Percentiles rank a stretch among this genome's conserved stretches.
phyloP scores from a whole-genome alignment of 1,140 invertebrate genomes.

The Conus betulinus region DNA sequence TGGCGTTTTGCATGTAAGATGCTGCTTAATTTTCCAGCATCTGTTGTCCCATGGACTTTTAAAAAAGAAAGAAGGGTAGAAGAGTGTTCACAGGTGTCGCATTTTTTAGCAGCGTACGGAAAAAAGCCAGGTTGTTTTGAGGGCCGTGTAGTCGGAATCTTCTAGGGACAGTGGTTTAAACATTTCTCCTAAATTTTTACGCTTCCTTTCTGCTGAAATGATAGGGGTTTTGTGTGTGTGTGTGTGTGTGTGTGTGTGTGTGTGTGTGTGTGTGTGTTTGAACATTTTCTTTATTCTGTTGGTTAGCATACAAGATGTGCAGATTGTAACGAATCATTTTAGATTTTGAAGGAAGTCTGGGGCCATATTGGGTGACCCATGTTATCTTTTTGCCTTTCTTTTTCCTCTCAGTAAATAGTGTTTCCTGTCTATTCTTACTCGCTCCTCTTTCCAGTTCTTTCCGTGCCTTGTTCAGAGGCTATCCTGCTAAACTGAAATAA shows the following conservation, averaged over 20 bases:
- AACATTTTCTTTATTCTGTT: background rate
- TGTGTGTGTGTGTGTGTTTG: too few relatives aligned
- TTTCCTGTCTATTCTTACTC: too few relatives aligned
- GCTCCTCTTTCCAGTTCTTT: too few relatives aligned
- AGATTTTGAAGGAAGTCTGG: background rate
- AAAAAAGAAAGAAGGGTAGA: background rate
- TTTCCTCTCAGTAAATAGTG: background rate
- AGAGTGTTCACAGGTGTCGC: background rate
- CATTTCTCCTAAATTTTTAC: background rate
- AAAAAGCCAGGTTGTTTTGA: background rate
- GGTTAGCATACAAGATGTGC: background rate
- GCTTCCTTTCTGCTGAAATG: background rate
- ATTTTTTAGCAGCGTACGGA: background rate
- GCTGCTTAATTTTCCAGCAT: background rate
- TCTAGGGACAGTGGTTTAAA: background rate
- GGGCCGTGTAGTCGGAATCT: background rate
- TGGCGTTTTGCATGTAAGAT: background rate
- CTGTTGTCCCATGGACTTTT: background rate
- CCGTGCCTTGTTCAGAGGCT: background rate
- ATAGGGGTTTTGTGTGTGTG: too few relatives aligned
- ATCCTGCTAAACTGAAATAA: background rate
- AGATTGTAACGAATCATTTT: background rate
- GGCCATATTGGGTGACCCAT: background rate
- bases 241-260: too few relatives aligned
- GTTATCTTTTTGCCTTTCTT: background rate